These are phyloP conservation scores for Nematolebias whitei DNA, from an alignment of 2,113 vertebrate species.

Conservation along the genomic window DNA sequence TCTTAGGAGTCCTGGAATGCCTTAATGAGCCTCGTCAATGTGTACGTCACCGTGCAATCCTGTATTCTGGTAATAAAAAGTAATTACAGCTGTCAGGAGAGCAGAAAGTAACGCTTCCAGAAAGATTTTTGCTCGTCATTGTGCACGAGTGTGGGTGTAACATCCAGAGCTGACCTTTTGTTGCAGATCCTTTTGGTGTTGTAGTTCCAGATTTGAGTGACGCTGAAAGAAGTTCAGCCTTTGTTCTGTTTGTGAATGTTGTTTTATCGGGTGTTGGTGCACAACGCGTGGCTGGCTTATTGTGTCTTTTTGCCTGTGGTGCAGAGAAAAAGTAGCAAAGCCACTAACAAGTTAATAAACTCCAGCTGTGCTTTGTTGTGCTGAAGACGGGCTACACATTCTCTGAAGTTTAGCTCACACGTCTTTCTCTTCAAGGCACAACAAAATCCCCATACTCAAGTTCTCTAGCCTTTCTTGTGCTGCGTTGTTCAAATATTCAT, in stretches of 20 bases:
- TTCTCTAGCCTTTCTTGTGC: constrained; percentile 8
- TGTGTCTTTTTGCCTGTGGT: constrained; percentile 29
- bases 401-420: constrained; percentile 64
- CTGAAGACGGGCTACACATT: constrained; percentile 54
- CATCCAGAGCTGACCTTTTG: constrained; percentile 43
- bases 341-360: constrained; percentile 72
- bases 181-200: constrained; percentile 14
- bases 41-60: constrained; percentile 8
- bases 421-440: constrained; percentile 28
- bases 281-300: constrained; percentile 1
- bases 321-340: constrained; percentile 66
- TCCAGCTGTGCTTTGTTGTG: constrained; percentile 73
- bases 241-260: constrained; percentile 36
- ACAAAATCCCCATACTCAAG: constrained; percentile 7
- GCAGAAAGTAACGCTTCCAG: constrained; percentile 26
- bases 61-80: constrained; percentile 33
- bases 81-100: constrained; percentile 26
- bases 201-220: constrained; percentile 32
- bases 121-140: constrained; percentile 32
- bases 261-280: constrained; percentile 28
- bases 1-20: constrained; percentile 40
- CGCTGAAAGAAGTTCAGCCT: constrained; percentile 29
- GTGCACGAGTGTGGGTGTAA: constrained; percentile 18
- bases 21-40: constrained; percentile 50
- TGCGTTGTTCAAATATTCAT: not conserved